A percentile compares a stretch with the other conserved stretches of the same genome.
These are phyloP conservation scores for Aurelia coerulea DNA, from an alignment of 30 jellyfish, hydroid and myxozoan species.

Conservation along the genomic window DNA sequence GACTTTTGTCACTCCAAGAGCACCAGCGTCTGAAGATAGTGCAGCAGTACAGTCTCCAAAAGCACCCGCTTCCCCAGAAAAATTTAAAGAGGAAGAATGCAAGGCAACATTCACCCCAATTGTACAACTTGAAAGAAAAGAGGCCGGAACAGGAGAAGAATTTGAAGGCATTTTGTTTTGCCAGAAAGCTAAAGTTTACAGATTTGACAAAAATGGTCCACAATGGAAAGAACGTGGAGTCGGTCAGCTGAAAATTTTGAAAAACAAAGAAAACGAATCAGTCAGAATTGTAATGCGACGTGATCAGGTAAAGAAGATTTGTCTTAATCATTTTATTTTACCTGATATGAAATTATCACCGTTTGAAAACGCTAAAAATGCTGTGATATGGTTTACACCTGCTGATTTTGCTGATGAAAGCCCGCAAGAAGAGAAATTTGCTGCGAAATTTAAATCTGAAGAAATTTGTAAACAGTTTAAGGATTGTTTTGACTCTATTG, in stretches of 20 bases:
- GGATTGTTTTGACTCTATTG: conserved; percentile 24
- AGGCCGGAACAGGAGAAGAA: conserved; percentile 60
- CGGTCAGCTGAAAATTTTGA: conserved; percentile 61
- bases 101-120: conserved; percentile 42
- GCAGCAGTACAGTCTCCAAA: neutral
- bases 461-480: conserved; percentile 43
- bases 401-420: conserved; percentile 71
- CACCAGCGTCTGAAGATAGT: neutral
- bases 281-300: conserved; percentile 68
- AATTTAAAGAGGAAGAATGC: conserved; percentile 46
- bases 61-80: conserved; percentile 42
- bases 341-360: conserved; percentile 32
- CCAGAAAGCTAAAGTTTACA: conserved; percentile 51
- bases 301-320: conserved; percentile 63
- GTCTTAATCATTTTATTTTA: conserved; percentile 58
- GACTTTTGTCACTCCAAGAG: conserved; percentile 19
- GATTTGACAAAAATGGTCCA: conserved; percentile 49
- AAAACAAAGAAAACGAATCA: neutral
- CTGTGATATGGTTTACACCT: conserved; percentile 58
- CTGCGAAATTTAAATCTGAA: conserved; percentile 55
- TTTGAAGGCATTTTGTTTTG: conserved; percentile 50
- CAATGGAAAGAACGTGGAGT: conserved; percentile 83
- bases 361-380: conserved; percentile 3
- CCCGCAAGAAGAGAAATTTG: conserved; percentile 51
- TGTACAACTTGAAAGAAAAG: conserved; percentile 35